Base-by-base conservation (phyloP, 1,140 invertebrate species). In the Diorhabda sublineata region DNA sequence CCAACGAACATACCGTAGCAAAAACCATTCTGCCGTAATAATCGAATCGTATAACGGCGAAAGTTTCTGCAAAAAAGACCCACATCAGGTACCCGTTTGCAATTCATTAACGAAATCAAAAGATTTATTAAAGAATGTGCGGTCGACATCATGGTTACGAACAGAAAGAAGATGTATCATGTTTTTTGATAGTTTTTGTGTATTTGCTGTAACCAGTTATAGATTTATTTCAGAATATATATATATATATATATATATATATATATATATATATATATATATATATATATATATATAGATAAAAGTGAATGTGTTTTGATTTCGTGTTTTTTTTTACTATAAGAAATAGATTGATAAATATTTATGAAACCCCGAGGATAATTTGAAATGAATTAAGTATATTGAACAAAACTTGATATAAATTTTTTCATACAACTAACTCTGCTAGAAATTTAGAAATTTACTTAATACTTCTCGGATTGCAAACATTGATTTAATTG, bases 101-200 rank as follows among this genome's bases (percentile, higher is more conserved):
- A 52, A 52, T 52, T 52, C 47, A 52, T 52, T 52, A 52, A n/a
- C 47, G 47, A 52, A 52, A 52, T 52, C 47, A 8, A 52, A 45
- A 26, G 47, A 64, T 42, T 47, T 64, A 64, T 64, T 61, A 42
- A 41, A 61, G 11, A 61, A 61, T 41, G 11, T 61, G 26, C 42
- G 59, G 26, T 43, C 42, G 26, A 61, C 59, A 42, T 61, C 26
- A 42, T 41, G 26, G 59, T 61, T 61, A 61, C 26, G 9, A 61
- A 41, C 26, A 61, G 59, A 41, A 61, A 43, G 59, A 61, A 61
- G 42, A 61, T 42, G 26, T 42, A 61, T 42, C 3, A 11, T 42
- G 59, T 61, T 42, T 42, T 61, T 61, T 41, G 5, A 4, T 60
- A 60, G 58, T 52, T 52, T 52, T 52, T n/a, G 42, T 8, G 11